Base-by-base conservation (phyloP, 2,888 invertebrate genomes). In the Thereva nobilitata region DNA sequence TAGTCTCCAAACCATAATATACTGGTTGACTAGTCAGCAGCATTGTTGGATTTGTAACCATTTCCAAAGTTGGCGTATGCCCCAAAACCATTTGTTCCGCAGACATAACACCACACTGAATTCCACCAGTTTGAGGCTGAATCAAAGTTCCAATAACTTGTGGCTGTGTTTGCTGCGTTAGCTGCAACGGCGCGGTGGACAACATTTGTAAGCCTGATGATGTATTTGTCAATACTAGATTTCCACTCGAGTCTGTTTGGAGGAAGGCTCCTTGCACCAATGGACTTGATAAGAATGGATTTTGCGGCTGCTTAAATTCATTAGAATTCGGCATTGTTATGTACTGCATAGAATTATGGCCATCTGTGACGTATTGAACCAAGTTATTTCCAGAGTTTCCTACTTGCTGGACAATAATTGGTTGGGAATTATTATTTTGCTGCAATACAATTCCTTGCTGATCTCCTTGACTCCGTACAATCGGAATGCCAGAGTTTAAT, bases 1-100 rank as follows among this genome's bases (percentile, higher is more conserved):
- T 92, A 0, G 92, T 92, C 81, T 93, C 92, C 70, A 92, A 83
- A 0, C 92, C 92, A 73, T 92, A 92, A 74, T 91, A 91, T 74
- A 92, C 87, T 4, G 91, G 91, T 73, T 90, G 90, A 10, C 88
- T 87, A 50, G 86, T 83, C 66, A 87, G 76, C 74, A 87, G 84
- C 80, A 87, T 85, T 54, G 80, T 79, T 41, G 82, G 85, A 76
- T 87, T 85, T 8, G 86, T 84, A 9, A 86, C 86, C 85, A 87
- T 86, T 78, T 87, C 87, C 61, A 87, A 75, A 0, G 86, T 85
- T 9, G 86, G 86, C 4, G 86, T 82, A 0, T 86, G 85, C 38
- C 88, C 87, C 2, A 87, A 79, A 34, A 88, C 78, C 45, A 87
- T 82, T 78, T 87, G 87, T 72, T 87, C 87, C 0, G 83, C 78